Conservation (phyloP, 2,888 invertebrate species). For the Lasioglossum oenotherae region DNA sequence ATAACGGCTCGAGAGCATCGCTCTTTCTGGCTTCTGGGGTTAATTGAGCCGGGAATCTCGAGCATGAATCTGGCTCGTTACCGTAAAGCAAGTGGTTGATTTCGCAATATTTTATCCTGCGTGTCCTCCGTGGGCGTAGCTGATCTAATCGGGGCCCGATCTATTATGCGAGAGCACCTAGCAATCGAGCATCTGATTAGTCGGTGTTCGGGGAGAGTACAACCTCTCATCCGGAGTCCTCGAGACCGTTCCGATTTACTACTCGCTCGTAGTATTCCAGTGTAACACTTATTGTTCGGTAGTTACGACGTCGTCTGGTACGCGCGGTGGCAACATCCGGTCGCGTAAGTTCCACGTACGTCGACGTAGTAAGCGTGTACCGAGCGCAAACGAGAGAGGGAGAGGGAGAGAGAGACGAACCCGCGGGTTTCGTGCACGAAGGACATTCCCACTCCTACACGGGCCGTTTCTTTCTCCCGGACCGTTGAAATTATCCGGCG, state of each 20-base stretch:
- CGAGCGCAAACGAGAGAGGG: slow-evolving; percentile 68
- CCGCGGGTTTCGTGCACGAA: slow-evolving; percentile 68
- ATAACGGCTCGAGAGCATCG: background rate
- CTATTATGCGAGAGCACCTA: background rate
- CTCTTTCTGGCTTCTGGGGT: background rate
- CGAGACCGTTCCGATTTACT: slow-evolving; percentile 45
- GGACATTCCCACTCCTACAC: slow-evolving; percentile 68
- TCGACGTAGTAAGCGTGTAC: slow-evolving; percentile 71
- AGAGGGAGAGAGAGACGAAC: background rate
- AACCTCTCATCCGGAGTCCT: background rate
- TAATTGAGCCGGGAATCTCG: background rate
- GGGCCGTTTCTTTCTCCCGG: slow-evolving; percentile 36
- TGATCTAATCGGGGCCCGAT: background rate
- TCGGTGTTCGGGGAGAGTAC: slow-evolving; percentile 15
- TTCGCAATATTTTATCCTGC: background rate
- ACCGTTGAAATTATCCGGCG: slow-evolving; percentile 64
- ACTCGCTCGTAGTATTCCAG: slow-evolving; percentile 54
- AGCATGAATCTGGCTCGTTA: background rate
- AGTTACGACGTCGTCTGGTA: slow-evolving; percentile 60
- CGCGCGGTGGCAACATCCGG: slow-evolving; percentile 58
- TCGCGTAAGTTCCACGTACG: slow-evolving; percentile 63
- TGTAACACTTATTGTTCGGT: slow-evolving; percentile 54
- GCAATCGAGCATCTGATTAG: slow-evolving; percentile 32
- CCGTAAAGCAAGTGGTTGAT: background rate
- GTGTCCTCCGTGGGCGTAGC: background rate